Conservation (phyloP, 2,113 vertebrate genomes). For the Origma solitaria region DNA sequence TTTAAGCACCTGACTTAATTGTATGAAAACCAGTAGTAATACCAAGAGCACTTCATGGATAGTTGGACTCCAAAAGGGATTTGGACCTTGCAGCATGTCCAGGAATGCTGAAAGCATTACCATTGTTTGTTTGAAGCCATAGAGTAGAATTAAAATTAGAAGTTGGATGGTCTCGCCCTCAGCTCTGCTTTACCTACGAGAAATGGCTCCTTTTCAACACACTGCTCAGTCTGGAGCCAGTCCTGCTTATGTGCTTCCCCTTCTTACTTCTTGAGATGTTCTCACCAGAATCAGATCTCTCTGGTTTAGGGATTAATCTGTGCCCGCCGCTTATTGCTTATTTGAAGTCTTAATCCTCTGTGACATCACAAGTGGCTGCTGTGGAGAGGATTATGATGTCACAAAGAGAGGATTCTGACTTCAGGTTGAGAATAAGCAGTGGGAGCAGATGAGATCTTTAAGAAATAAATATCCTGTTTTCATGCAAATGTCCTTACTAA, state of each 20-base stretch:
- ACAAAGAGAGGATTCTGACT: conserved; percentile 62
- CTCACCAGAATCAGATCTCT: conserved; percentile 55
- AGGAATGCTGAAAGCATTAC: not conserved
- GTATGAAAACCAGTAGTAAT: not conserved
- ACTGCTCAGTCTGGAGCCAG: not conserved
- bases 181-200: not conserved
- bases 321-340: conserved; percentile 46
- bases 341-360: conserved; percentile 61
- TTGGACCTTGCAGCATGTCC: not conserved
- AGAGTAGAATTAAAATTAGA: not conserved
- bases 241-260: conserved; percentile 32
- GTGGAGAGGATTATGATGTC: conserved; percentile 60
- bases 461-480: conserved; percentile 49
- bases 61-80: not conserved
- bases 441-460: conserved; percentile 39
- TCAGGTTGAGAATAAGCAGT: conserved; percentile 46
- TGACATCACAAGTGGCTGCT: conserved; percentile 62
- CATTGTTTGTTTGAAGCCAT: not conserved
- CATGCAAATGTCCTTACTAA: conserved; percentile 41
- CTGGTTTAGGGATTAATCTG: conserved; percentile 43
- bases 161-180: not conserved
- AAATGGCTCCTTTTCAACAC: conserved; percentile 19
- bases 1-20: not conserved
- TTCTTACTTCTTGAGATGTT: conserved; percentile 50
- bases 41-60: not conserved